phyloP scores from a whole-genome alignment of 2,113 vertebrate genomes.

The Piaya cayana region DNA sequence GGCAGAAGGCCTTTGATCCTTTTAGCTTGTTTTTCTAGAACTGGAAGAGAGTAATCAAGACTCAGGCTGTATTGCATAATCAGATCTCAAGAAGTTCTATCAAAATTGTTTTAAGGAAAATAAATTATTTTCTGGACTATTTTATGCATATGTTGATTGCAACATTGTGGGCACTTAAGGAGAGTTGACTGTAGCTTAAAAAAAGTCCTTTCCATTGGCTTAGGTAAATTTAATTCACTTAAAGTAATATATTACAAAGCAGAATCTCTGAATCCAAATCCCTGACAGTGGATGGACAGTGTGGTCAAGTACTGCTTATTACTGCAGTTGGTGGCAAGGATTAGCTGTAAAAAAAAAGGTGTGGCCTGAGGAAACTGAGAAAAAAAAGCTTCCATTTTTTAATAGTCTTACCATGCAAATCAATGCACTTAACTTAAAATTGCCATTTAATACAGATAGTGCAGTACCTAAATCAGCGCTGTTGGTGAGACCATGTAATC shows the following conservation, averaged over 20 bases:
- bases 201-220: neutral
- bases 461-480: neutral
- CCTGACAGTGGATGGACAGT: neutral
- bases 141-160: neutral
- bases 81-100: neutral
- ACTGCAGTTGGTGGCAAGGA: neutral
- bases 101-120: neutral
- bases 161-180: neutral
- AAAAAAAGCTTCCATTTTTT: neutral
- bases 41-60: neutral
- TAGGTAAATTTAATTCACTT: neutral
- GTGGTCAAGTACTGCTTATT: neutral
- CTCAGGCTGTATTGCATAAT: neutral
- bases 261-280: neutral
- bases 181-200: neutral
- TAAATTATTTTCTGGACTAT: neutral
- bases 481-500: neutral
- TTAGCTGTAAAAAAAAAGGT: neutral
- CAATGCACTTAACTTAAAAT: neutral
- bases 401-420: neutral
- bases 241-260: neutral
- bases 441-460: neutral
- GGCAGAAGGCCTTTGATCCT: neutral
- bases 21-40: neutral
- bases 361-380: neutral